These are phyloP conservation scores for Oxyura jamaicensis DNA, from an alignment of 2,113 vertebrate genomes.

Conservation along the genomic window DNA sequence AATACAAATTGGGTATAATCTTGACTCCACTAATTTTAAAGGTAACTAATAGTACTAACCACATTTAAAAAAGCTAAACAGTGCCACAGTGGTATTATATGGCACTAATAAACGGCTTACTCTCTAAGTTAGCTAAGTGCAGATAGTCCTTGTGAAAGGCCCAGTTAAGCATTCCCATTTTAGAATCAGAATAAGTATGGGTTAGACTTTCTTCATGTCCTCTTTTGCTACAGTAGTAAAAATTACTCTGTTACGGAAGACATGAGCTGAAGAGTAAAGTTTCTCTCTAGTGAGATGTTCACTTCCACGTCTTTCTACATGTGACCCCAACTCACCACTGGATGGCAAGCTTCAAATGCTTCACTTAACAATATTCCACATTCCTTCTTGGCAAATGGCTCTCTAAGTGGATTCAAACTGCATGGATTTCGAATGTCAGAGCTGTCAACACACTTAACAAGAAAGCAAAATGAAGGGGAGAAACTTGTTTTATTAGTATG, in stretches of 20 bases:
- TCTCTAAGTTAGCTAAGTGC: background rate
- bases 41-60: background rate
- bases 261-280: background rate
- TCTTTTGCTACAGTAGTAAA: background rate
- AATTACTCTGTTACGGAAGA: background rate
- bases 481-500: background rate
- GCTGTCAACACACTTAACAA: conserved; percentile 89
- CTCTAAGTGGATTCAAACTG: conserved; percentile 88
- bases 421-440: conserved; percentile 92
- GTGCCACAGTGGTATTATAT: background rate
- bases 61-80: background rate
- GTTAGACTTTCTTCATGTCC: background rate
- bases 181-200: background rate
- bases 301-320: background rate
- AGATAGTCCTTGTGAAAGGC: background rate
- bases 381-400: conserved; percentile 92
- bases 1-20: background rate
- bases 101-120: background rate
- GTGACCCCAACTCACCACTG: conserved; percentile 85
- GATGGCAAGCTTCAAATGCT: conserved; percentile 93
- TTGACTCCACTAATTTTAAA: background rate
- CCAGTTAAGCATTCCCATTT: background rate
- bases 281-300: background rate
- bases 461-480: conserved; percentile 12
- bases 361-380: conserved; percentile 90